Conservation (phyloP, 2,888 invertebrate genomes). For the Nesidiocoris tenuis region DNA sequence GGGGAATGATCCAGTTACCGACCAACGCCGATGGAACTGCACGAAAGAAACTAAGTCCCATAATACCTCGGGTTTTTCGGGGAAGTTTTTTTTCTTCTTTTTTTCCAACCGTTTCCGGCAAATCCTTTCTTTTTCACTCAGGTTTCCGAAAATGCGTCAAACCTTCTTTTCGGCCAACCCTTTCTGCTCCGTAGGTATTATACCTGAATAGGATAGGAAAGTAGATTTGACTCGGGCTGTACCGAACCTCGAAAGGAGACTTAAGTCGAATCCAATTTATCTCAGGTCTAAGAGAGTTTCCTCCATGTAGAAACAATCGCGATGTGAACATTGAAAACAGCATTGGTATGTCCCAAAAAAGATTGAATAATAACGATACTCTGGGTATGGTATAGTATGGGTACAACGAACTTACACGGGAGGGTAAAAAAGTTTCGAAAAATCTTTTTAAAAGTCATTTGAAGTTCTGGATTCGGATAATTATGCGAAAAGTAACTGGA, state of each 20-base stretch:
- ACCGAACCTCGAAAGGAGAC: background rate
- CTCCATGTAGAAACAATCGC: background rate
- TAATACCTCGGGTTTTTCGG: background rate
- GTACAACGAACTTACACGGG: no score
- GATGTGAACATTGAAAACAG: background rate
- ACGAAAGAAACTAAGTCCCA: background rate
- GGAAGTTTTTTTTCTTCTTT: constrained; percentile 10
- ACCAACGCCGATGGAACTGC: background rate
- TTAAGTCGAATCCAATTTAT: background rate
- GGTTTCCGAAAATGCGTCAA: constrained; percentile 1
- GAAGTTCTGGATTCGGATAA: no score
- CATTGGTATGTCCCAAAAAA: background rate
- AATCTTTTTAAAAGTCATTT: no score
- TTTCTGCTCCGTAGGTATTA: background rate
- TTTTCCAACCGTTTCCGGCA: constrained; percentile 17
- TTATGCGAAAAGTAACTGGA: no score
- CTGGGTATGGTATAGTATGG: no score
- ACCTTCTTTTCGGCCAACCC: constrained; percentile 7
- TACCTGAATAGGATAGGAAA: background rate
- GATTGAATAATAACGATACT: no score
- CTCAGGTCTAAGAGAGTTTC: background rate
- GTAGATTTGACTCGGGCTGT: background rate
- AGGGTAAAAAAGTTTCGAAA: no score
- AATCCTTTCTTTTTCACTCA: constrained; percentile 23
- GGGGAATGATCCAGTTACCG: constrained; percentile 38